Base-by-base conservation (phyloP, 2,797 vertebrate genomes). In the Manis crassicaudata region DNA sequence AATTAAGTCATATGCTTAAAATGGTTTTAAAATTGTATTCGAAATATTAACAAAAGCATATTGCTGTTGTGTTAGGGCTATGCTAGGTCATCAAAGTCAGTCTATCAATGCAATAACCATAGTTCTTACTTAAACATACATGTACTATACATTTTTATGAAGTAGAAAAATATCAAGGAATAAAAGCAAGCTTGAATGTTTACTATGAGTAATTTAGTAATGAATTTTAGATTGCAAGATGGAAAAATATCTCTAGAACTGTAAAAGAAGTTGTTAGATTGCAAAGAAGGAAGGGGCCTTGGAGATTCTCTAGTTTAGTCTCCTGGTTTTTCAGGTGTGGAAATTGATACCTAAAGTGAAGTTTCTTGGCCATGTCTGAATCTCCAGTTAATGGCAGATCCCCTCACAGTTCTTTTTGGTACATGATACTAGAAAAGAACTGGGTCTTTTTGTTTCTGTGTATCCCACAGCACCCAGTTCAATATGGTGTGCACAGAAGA, bases 91-190 rank as follows among this genome's bases (percentile, higher is more conserved):
- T 88, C 73, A 77, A 83, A 96, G 67, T 65, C 81, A 85, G 62
- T 65, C 35, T 81, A 73, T 85, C 50, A 87, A 17, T 82, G 70
- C 89, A 91, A 77, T 90, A 96, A 65, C 72, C 29, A 2, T 81
- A 13, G 2, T 5, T 88, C 27, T 91, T 87, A 77, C 62, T 94
- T 79, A 50, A 93, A 73, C 0, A 17, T 46, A 56, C 27, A 18
- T 23, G 9, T 25, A 7, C n/a, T 7, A 95, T 91, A 89, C 77
- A 62, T 52, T 82, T 97, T 77, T 86, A 79, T 97, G 77, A 97
- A 84, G 68, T 56, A 90, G 79, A 87, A 82, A 94, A 85, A 90
- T 37, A 35, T 37, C 37, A 80, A 92, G 76, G 79, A 92, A 60
- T 94, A 90, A 89, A 91, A 95, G 37, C 27, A 72, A 65, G 18